Evolutionary conservation across 1,140 invertebrate species (phyloP).

Genomic region (Alviniconcha marisindica): DNA sequence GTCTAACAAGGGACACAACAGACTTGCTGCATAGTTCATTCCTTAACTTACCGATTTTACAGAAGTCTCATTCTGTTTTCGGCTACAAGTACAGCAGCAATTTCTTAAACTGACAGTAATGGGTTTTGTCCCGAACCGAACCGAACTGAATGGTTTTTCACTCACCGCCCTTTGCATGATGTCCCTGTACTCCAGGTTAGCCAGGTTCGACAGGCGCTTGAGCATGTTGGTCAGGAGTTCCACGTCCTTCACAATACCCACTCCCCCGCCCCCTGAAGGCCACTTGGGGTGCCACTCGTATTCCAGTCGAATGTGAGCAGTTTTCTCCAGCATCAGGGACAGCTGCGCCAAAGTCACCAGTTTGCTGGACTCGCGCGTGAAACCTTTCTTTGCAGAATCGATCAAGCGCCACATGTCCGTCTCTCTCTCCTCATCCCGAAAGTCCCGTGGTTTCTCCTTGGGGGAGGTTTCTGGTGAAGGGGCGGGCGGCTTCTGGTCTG

Average conservation of each 20-base stretch:
- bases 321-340: slow-evolving; percentile 91
- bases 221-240: slow-evolving; percentile 64
- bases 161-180: slow-evolving; percentile 43
- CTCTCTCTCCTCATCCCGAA: slow-evolving; percentile 11
- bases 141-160: too few species aligned
- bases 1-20: too few species aligned
- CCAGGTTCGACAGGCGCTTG: slow-evolving; percentile 65
- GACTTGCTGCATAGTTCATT: too few species aligned
- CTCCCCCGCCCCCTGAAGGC: not conserved
- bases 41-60: too few species aligned
- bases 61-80: too few species aligned
- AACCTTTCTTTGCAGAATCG: slow-evolving; percentile 82
- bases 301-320: slow-evolving; percentile 87
- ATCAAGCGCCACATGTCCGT: slow-evolving; percentile 41
- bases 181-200: slow-evolving; percentile 68
- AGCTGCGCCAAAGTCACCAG: slow-evolving; percentile 91
- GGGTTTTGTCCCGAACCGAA: too few species aligned
- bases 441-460: slow-evolving; percentile 8
- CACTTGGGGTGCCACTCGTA: slow-evolving; percentile 84
- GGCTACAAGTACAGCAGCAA: too few species aligned
- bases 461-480: slow-evolving; percentile 25
- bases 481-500: not conserved
- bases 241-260: slow-evolving; percentile 28
- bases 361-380: slow-evolving; percentile 85
- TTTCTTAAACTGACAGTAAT: too few species aligned